Percentiles rank a stretch among this genome's conserved stretches.
phyloP scores from a whole-genome alignment of 1,140 invertebrate species.

The Nephila pilipes region DNA sequence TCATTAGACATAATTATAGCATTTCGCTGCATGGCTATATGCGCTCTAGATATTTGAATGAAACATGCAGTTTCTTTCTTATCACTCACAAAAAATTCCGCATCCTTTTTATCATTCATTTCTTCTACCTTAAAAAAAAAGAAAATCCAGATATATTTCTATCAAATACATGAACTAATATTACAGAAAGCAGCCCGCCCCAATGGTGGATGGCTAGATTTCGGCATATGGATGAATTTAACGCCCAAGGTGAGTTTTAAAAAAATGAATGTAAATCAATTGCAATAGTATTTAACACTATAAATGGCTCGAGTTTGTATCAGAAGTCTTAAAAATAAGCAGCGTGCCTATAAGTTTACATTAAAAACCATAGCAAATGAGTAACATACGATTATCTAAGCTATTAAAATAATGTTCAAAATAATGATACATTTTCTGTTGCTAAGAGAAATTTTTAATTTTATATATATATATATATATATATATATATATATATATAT shows the following conservation, averaged over 20 bases:
- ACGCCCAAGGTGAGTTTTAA: slow-evolving; percentile 67
- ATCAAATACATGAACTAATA: slow-evolving; percentile 64
- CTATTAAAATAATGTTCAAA: too few relatives aligned
- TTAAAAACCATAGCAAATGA: too few relatives aligned
- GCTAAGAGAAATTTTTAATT: too few relatives aligned
- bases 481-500: too few relatives aligned
- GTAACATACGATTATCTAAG: too few relatives aligned
- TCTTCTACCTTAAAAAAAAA: not conserved
- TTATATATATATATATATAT: too few relatives aligned
- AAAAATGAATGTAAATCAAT: not conserved
- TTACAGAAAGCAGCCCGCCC: slow-evolving; percentile 72
- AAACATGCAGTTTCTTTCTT: not conserved
- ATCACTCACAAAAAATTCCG: not conserved
- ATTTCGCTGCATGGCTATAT: slow-evolving; percentile 66
- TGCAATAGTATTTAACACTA: not conserved
- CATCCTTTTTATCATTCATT: not conserved
- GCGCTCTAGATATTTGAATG: slow-evolving; percentile 61
- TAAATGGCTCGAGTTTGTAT: too few relatives aligned
- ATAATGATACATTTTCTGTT: too few relatives aligned
- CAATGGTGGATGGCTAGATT: slow-evolving; percentile 72
- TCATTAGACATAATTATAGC: not conserved
- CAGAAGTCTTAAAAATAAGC: too few relatives aligned
- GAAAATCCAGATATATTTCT: not conserved
- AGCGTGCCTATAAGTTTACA: too few relatives aligned
- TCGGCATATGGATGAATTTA: slow-evolving; percentile 72